phyloP scores from a whole-genome alignment of 2,113 vertebrate species.

The Regulus satrapa region DNA sequence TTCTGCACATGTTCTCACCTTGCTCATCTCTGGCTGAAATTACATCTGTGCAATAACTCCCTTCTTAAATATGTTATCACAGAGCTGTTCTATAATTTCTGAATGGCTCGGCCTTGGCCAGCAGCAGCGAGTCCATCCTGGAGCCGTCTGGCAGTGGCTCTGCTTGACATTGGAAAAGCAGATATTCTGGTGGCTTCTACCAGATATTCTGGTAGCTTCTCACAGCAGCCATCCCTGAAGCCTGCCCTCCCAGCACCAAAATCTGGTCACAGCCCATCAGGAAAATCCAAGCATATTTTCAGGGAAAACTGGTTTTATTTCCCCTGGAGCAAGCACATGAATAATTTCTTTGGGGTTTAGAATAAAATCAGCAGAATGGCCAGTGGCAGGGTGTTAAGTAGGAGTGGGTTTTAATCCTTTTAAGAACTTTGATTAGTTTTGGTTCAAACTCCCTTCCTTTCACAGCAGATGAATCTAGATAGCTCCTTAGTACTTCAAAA shows the following conservation, averaged over 20 bases:
- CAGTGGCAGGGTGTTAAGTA: neutral
- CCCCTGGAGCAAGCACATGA: neutral
- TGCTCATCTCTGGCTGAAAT: neutral
- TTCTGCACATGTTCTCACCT: neutral
- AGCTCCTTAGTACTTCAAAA: neutral
- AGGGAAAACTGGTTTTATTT: constrained; percentile 5
- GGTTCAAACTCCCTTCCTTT: neutral
- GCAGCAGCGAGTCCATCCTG: neutral
- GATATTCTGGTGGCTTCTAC: neutral
- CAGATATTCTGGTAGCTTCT: neutral
- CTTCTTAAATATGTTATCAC: neutral
- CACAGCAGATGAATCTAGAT: neutral
- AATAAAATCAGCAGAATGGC: neutral
- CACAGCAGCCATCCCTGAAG: neutral
- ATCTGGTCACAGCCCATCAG: neutral
- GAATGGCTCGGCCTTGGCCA: neutral
- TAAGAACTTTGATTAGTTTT: neutral
- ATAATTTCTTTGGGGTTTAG: neutral
- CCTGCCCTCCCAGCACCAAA: neutral
- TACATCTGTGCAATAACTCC: neutral
- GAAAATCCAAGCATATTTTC: neutral
- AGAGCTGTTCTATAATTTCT: neutral
- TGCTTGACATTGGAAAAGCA: neutral
- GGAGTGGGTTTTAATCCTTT: neutral
- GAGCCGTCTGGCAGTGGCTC: neutral